phyloP scores from a whole-genome alignment of 37 sponge, comb jelly and placozoan genomes.

The Petrosia ficiformis region DNA sequence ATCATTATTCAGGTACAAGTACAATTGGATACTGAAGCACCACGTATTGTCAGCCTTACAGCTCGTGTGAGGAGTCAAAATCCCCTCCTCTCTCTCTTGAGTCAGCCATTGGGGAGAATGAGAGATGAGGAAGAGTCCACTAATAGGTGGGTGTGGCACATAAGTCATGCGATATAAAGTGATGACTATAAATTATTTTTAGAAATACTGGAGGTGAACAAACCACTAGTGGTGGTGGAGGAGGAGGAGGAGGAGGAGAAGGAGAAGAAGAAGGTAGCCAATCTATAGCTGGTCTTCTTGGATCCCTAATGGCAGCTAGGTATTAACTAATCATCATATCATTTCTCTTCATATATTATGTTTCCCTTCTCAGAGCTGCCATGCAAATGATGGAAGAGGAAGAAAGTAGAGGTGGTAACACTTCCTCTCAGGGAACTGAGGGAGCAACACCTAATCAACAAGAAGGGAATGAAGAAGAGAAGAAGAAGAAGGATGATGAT shows the following conservation, averaged over 20 bases:
- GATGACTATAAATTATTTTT: conserved; percentile 11
- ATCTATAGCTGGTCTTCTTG: background rate
- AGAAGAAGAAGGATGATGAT: background rate
- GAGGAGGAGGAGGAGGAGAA: background rate
- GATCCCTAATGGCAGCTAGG: background rate
- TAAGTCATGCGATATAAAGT: too few species aligned
- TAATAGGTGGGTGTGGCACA: too few species aligned
- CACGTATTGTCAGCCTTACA: conserved; percentile 1
- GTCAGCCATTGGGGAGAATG: background rate
- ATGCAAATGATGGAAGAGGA: conserved; percentile 13
- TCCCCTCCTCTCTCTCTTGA: conserved; percentile 3
- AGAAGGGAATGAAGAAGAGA: conserved; percentile 6
- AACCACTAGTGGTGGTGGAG: background rate
- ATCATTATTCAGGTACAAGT: background rate
- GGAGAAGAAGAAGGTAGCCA: background rate
- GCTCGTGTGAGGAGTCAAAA: background rate
- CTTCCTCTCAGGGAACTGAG: background rate
- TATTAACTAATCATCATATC: too few species aligned
- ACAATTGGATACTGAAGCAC: background rate
- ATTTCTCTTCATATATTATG: background rate
- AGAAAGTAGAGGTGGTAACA: background rate
- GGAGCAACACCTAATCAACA: background rate
- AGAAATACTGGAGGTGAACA: conserved; percentile 13
- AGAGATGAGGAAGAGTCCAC: conserved; percentile 15
- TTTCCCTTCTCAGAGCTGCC: conserved; percentile 4